A percentile compares a stretch with the other conserved stretches of the same genome.
phyloP scores from a whole-genome alignment of 2,797 vertebrate species.

The Myiothlypis coronata region DNA sequence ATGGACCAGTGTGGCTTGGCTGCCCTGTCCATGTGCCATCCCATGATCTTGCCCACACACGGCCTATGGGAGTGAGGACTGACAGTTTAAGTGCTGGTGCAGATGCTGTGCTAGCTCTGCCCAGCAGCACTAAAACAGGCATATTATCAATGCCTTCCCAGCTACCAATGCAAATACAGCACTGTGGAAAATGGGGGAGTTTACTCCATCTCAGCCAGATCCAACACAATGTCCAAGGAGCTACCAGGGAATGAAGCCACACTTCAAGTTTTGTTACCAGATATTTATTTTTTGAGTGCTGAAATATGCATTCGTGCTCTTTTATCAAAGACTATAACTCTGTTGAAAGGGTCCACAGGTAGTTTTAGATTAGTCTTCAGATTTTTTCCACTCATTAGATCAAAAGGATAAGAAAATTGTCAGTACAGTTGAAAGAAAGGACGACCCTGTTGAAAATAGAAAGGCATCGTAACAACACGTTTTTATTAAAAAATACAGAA shows the following conservation, averaged over 20 bases:
- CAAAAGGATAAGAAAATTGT: not conserved
- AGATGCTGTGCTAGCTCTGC: not conserved
- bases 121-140: not conserved
- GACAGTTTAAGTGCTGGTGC: not conserved
- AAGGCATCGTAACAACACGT: not conserved
- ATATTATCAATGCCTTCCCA: too few relatives aligned
- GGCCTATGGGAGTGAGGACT: rapidly evolving
- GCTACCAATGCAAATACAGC: not conserved
- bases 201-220: not conserved
- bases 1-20: not conserved
- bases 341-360: not conserved
- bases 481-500: not conserved
- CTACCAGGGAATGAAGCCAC: not conserved
- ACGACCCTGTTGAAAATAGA: not conserved
- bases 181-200: not conserved
- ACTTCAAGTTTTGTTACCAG: not conserved
- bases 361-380: not conserved
- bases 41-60: rapidly evolving
- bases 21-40: not conserved
- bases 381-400: not conserved
- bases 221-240: not conserved
- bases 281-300: not conserved
- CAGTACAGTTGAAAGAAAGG: not conserved
- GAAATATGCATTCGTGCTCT: not conserved
- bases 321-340: not conserved